Evolutionary conservation across 2,797 vertebrate genomes (phyloP).

Genomic region (Manis pentadactyla): DNA sequence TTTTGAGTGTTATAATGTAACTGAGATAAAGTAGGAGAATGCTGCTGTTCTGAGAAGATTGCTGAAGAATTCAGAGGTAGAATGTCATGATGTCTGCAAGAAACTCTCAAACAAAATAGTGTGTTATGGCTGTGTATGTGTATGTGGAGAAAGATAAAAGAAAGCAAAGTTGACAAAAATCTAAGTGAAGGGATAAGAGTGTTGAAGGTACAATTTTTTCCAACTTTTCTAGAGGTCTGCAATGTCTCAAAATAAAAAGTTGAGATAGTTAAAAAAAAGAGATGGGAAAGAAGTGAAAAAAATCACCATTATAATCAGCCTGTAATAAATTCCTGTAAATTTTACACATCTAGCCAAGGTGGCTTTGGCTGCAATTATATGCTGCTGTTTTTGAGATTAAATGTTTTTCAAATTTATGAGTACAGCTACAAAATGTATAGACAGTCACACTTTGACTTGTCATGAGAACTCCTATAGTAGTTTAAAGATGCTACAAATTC

Average conservation of each 20-base stretch:
- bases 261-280: neutral
- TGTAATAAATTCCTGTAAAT: neutral
- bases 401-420: neutral
- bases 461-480: neutral
- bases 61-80: neutral
- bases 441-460: neutral
- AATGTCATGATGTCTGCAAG: neutral
- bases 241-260: neutral
- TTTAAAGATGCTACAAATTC: slow-evolving; percentile 14
- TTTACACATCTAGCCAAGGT: slow-evolving; percentile 3
- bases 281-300: neutral
- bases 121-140: neutral
- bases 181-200: neutral
- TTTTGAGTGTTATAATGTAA: neutral
- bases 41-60: neutral
- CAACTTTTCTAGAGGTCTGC: neutral
- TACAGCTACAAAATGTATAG: neutral
- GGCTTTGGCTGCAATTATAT: neutral
- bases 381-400: neutral
- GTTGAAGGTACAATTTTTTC: neutral
- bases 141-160: neutral
- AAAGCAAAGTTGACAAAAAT: neutral
- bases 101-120: neutral
- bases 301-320: neutral
- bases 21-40: neutral